Evolutionary conservation across 2,888 invertebrate species (phyloP).

Genomic region (Gonocerus acuteangulatus): DNA sequence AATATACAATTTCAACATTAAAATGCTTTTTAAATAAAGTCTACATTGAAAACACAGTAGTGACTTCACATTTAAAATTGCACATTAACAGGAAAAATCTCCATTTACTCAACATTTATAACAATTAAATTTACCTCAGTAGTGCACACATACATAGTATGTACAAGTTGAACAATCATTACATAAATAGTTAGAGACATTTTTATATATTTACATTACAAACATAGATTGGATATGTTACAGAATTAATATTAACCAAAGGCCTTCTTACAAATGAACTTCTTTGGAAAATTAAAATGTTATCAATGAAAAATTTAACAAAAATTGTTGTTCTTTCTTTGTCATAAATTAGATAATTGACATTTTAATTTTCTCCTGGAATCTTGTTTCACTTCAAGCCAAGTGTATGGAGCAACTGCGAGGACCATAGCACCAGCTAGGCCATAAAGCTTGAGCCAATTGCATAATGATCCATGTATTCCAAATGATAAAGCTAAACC

Average conservation of each 20-base stretch:
- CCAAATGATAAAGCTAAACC: constrained; percentile 52
- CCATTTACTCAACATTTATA: constrained; percentile 18
- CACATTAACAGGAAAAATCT: constrained; percentile 12
- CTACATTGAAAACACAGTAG: constrained; percentile 14
- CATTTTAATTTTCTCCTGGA: constrained; percentile 27
- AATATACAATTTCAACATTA: constrained; percentile 12
- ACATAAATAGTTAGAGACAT: constrained; percentile 7
- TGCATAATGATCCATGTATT: constrained; percentile 53
- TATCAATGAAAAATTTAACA: no score
- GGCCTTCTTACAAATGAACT: no score
- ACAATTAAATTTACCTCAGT: constrained; percentile 9
- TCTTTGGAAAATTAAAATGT: no score
- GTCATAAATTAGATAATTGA: constrained; percentile 26
- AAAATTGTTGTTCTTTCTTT: neutral
- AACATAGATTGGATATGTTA: neutral
- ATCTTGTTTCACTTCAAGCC: constrained; percentile 45
- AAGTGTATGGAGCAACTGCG: constrained; percentile 50
- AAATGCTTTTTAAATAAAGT: constrained; percentile 8
- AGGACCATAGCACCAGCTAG: constrained; percentile 48
- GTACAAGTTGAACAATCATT: constrained; percentile 5
- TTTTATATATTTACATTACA: neutral
- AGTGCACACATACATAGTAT: constrained; percentile 21
- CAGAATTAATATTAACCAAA: neutral
- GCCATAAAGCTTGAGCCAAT: constrained; percentile 46
- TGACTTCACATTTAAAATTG: constrained; percentile 12